Evolutionary conservation across 2,797 vertebrate genomes (phyloP), one percentile per base, ranked within the genome.

Genomic region (Gymnodraco acuticeps): DNA sequence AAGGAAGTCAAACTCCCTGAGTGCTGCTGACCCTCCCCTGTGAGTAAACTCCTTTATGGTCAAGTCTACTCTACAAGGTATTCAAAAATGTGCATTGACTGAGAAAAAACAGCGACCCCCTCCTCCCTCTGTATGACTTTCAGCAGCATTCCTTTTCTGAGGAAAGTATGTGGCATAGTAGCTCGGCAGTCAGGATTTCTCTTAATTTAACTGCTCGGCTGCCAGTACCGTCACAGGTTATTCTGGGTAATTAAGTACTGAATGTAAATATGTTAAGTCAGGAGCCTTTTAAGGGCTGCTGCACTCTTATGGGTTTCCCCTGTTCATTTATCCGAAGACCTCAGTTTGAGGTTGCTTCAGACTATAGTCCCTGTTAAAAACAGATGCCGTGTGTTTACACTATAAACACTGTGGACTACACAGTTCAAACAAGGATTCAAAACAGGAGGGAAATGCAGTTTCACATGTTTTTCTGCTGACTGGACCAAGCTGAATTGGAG

Each of bases 121-220:
- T 5, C 77, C 81, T 81, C 83, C 78, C 64, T 73, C 70, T 54
- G 31, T 64, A 68, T 71, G 84, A 67, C 81, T 79, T 66, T 64
- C 69, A 70, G 42, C 74, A 56, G 83, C 92, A 94, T 93, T 94
- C 91, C 93, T 90, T 89, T 90, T 89, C 83, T 33, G 80, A 69
- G 91, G 83, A 86, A 93, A 93, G 78, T 91, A 92, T 92, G 93
- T 60, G 73, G 77, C 54, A 83, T 91, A 88, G 92, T 91, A 89
- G 88, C 69, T 74, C 89, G 71, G 90, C 87, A 88, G 90, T 92
- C 91, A 92, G 90, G 87, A 89, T 92, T 93, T 87, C 87, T 90
- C 87, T 88, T 84, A 79, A 82, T 91, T 88, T 76, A 86, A 85
- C 81, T 76, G 81, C 83, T 2, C 73, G n/a, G 41, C 82, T 75